Conservation (phyloP, 2,797 vertebrate genomes). For the Leptodactylus fallax region DNA sequence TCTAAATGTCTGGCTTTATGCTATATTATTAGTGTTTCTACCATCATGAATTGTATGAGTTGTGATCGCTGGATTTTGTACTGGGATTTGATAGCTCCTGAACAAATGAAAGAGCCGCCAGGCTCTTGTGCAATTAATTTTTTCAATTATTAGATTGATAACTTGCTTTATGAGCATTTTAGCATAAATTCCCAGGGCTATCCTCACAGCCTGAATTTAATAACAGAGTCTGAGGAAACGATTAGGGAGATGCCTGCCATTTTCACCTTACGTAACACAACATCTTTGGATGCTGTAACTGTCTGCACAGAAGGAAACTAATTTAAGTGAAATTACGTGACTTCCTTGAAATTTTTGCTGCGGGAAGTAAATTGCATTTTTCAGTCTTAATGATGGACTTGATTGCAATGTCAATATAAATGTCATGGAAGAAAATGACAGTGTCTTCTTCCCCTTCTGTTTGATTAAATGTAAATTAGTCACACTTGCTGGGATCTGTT, state of each 20-base stretch:
- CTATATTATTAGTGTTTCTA: background rate
- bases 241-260: slow-evolving; percentile 40
- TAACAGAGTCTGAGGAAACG: background rate
- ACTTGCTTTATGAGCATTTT: slow-evolving; percentile 33
- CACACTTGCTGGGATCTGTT: slow-evolving; percentile 54
- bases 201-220: slow-evolving; percentile 39
- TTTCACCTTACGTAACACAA: slow-evolving; percentile 56
- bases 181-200: slow-evolving; percentile 39
- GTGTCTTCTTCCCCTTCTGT: slow-evolving; percentile 64
- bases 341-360: slow-evolving; percentile 63
- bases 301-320: slow-evolving; percentile 54
- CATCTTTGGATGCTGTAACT: slow-evolving; percentile 25
- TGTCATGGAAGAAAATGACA: slow-evolving; percentile 67
- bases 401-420: slow-evolving; percentile 69
- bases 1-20: background rate
- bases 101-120: slow-evolving; percentile 24
- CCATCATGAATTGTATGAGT: background rate
- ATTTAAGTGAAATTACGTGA: slow-evolving; percentile 63
- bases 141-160: slow-evolving; percentile 23
- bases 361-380: slow-evolving; percentile 65
- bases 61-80: background rate
- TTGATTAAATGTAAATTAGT: slow-evolving; percentile 67
- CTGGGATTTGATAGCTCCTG: slow-evolving; percentile 11
- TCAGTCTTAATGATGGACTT: slow-evolving; percentile 69
- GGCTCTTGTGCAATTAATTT: slow-evolving; percentile 39